Base-by-base conservation (phyloP, 2,888 invertebrate genomes). In the Hydraecia micacea region DNA sequence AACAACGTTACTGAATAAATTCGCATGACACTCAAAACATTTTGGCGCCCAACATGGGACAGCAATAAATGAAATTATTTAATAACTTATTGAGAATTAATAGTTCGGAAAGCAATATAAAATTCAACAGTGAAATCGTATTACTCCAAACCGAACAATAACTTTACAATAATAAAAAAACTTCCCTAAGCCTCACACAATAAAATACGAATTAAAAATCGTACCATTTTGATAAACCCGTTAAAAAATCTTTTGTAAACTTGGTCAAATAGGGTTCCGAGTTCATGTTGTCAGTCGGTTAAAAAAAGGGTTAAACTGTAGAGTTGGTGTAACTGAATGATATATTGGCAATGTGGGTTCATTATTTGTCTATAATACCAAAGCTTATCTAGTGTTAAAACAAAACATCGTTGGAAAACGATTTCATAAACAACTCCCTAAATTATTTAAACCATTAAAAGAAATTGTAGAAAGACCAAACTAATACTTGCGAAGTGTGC, bases 81-180 rank as follows among this genome's bases (percentile, higher is more conserved):
- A 74, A 25, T 25, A 42, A 25, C 49, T 28, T 75, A 85, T 88
- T 86, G 79, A 85, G 85, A 90, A 85, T 93, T 89, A 93, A 93
- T 92, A 89, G 91, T 82, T 85, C 85, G 90, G 89, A 92, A 92
- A 89, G 77, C 80, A 77, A 86, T 81, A 87, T 87, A 85, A 79
- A 80, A 79, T 70, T 25, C 69, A 85, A 79, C 83, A 82, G 73
- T 73, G 65, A 81, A 87, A 86, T 88, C 81, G 66, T 77, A 82
- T 87, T 84, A 82, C 73, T 89, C 65, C 66, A 80, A 73, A 72
- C 66, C 21, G 65, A 84, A 87, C 79, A 88, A 85, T 77, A 81
- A 80, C 65, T 77, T 76, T 76, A 62, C 67, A 82, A 83, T 80
- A 88, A 90, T 86, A 84, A 88, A 80, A 82, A 71, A n/a, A 63